Evolutionary conservation across 2,797 vertebrate species (phyloP).

Genomic region (Gadopsis marmoratus): DNA sequence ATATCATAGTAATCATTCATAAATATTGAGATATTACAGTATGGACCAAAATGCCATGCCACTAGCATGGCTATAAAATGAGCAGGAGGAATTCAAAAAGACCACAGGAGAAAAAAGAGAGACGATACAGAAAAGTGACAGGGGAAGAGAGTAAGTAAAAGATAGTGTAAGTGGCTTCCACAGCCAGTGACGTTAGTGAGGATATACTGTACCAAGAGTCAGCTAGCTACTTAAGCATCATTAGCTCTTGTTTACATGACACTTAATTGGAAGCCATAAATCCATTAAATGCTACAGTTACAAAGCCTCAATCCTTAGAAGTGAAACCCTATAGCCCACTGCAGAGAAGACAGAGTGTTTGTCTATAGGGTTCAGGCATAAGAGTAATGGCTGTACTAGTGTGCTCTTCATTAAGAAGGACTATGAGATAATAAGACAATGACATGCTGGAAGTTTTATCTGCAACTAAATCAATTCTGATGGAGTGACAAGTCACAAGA

Average conservation of each 20-base stretch:
- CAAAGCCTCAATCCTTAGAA: slow-evolving; percentile 24
- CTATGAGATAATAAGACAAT: slow-evolving; percentile 9
- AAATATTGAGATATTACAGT: slow-evolving; percentile 12
- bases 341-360: not conserved
- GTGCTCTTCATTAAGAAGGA: slow-evolving; percentile 15
- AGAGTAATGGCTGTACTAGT: not conserved
- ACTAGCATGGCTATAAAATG: not conserved
- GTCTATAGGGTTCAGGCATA: not conserved
- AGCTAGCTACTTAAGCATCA: slow-evolving; percentile 36
- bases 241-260: slow-evolving; percentile 52
- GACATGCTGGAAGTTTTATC: slow-evolving; percentile 31
- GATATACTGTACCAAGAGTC: slow-evolving; percentile 11
- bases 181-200: slow-evolving; percentile 28
- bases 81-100: not conserved
- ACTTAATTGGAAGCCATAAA: slow-evolving; percentile 38
- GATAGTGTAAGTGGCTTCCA: not conserved
- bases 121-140: not conserved
- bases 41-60: not conserved
- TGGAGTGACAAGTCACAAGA: slow-evolving; percentile 29
- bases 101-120: not conserved
- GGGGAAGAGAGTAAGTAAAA: not conserved
- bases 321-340: slow-evolving; percentile 8
- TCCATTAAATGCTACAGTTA: slow-evolving; percentile 50
- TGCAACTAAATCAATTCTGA: slow-evolving; percentile 33
- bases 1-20: not conserved